Percentiles rank a stretch among this genome's conserved stretches.
Conservation (phyloP, 2,113 vertebrate species). For the Syrmaticus mikado region DNA sequence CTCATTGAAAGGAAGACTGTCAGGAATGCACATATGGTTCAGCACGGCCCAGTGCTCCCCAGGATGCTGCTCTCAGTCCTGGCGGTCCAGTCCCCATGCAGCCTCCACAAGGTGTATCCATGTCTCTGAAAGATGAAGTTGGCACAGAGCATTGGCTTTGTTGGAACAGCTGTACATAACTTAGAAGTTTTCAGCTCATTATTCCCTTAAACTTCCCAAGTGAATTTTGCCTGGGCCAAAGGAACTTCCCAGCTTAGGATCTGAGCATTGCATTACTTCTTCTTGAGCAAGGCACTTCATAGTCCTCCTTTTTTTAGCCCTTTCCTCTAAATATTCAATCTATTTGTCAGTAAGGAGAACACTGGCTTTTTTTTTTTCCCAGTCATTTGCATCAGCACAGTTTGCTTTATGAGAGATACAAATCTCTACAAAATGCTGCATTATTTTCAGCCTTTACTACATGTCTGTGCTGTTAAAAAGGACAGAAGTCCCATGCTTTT, state of each 20-base stretch:
- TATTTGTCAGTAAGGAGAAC: background rate
- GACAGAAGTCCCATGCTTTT: background rate
- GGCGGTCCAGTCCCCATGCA: background rate
- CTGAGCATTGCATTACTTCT: background rate
- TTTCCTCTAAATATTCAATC: background rate
- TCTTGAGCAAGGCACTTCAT: background rate
- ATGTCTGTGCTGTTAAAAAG: background rate
- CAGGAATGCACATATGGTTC: background rate
- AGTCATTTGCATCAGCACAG: background rate
- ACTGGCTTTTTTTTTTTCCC: background rate
- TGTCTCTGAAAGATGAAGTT: background rate
- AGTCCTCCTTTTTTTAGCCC: background rate
- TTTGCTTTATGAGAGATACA: background rate
- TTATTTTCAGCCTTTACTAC: background rate
- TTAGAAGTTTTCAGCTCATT: constrained; percentile 49
- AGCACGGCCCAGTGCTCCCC: background rate
- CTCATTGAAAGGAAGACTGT: background rate
- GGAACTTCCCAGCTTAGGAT: background rate
- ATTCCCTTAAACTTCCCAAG: constrained; percentile 23
- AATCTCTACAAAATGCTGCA: background rate
- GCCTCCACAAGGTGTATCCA: background rate
- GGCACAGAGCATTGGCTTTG: background rate
- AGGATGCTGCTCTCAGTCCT: background rate
- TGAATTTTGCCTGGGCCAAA: constrained; percentile 15
- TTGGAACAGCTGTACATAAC: constrained; percentile 1